Evolutionary conservation across 2,888 invertebrate genomes (phyloP).

Genomic region (Drosophila algonquin): DNA sequence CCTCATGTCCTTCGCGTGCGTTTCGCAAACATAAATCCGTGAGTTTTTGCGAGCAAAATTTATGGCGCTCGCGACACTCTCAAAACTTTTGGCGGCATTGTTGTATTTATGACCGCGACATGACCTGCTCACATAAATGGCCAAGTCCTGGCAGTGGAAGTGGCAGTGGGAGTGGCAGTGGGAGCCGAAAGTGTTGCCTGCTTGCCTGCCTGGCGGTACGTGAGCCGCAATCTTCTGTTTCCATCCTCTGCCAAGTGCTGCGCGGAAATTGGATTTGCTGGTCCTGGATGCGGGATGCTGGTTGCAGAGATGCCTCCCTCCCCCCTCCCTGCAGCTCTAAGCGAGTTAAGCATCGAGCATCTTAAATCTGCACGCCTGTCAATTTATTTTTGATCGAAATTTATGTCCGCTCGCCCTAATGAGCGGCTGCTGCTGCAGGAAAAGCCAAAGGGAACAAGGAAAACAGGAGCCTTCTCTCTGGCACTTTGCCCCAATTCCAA

Average conservation of each 20-base stretch:
- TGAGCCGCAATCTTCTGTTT: constrained; percentile 65
- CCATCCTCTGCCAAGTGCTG: constrained; percentile 50
- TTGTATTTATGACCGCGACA: constrained; percentile 82
- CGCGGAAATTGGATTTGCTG: constrained; percentile 75
- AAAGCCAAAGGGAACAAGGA: constrained; percentile 18
- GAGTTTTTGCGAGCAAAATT: constrained; percentile 75
- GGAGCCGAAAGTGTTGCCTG: constrained; percentile 65
- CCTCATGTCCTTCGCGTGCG: constrained; percentile 48
- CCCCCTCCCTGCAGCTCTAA: background rate
- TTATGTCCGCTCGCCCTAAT: constrained; percentile 65
- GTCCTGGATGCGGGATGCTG: constrained; percentile 44
- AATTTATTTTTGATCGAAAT: constrained; percentile 70
- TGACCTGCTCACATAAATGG: constrained; percentile 75
- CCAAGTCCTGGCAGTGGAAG: constrained; percentile 30
- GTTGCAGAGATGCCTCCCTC: background rate
- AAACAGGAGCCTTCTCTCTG: constrained; percentile 58
- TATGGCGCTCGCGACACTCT: constrained; percentile 78
- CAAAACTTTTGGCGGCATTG: constrained; percentile 69
- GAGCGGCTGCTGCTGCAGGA: constrained; percentile 52
- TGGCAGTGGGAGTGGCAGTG: constrained; percentile 19
- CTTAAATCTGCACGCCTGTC: constrained; percentile 70
- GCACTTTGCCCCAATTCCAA: constrained; percentile 69
- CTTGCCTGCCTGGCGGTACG: constrained; percentile 49
- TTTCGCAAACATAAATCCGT: constrained; percentile 79
- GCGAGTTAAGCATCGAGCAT: constrained; percentile 43